Evolutionary conservation across 2,888 invertebrate genomes (phyloP).

Genomic region (Drosophila recens): DNA sequence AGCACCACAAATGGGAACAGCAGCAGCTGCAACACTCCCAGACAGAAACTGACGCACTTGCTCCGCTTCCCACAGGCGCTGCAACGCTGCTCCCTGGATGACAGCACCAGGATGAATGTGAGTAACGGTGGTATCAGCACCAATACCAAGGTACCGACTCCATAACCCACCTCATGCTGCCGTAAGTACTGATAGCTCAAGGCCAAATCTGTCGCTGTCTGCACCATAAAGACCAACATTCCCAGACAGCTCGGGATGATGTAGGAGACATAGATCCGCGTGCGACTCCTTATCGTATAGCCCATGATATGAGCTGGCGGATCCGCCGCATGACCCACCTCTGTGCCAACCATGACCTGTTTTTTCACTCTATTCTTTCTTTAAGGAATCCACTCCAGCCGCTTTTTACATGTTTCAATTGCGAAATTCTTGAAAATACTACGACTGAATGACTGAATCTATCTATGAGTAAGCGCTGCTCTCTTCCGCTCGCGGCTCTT

Average conservation of each 20-base stretch:
- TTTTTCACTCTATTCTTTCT: background rate
- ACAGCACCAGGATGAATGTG: slow-evolving; percentile 87
- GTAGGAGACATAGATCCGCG: slow-evolving; percentile 83
- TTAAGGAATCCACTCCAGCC: background rate
- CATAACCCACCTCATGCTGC: slow-evolving; percentile 87
- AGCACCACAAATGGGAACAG: slow-evolving; percentile 86
- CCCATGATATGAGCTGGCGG: slow-evolving; percentile 83
- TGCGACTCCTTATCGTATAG: slow-evolving; percentile 82
- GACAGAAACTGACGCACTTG: slow-evolving; percentile 55
- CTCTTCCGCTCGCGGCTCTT: slow-evolving; percentile 30
- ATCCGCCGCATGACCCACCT: slow-evolving; percentile 75
- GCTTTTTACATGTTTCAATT: slow-evolving; percentile 45
- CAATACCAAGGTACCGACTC: slow-evolving; percentile 85
- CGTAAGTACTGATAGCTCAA: slow-evolving; percentile 88
- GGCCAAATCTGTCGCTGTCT: slow-evolving; percentile 89
- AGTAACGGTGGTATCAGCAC: slow-evolving; percentile 87
- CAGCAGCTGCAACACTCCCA: slow-evolving; percentile 75
- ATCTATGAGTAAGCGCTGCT: slow-evolving; percentile 63
- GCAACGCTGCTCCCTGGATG: slow-evolving; percentile 87
- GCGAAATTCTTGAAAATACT: slow-evolving; percentile 63
- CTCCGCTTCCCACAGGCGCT: slow-evolving; percentile 83
- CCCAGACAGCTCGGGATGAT: slow-evolving; percentile 87
- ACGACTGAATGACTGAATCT: background rate
- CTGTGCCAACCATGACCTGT: slow-evolving; percentile 50
- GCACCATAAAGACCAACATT: slow-evolving; percentile 88